These are phyloP conservation scores for Icerya purchasi DNA, from an alignment of 2,888 invertebrate species.

Conservation along the genomic window DNA sequence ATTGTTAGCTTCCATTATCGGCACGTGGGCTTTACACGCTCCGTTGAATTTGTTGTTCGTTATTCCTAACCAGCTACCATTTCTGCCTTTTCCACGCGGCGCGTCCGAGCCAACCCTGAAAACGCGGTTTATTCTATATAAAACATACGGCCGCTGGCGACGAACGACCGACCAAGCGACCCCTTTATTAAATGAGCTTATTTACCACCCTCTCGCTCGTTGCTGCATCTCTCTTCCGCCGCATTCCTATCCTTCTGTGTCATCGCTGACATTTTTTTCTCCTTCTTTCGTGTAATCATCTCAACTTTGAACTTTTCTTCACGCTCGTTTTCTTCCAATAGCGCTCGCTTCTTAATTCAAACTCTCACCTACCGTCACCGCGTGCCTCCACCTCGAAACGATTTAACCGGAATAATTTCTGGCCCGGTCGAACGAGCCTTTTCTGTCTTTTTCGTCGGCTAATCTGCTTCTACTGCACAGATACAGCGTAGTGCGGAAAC, in stretches of 20 bases:
- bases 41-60: slow-evolving; percentile 11
- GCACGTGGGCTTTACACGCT: slow-evolving; percentile 16
- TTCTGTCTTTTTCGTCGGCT: too few species aligned
- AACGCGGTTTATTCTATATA: too few species aligned
- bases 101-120: too few species aligned
- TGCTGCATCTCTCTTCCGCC: too few species aligned
- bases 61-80: too few species aligned
- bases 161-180: neutral
- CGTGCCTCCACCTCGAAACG: neutral
- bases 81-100: too few species aligned
- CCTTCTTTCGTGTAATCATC: neutral
- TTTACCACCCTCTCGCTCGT: too few species aligned
- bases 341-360: neutral
- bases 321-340: neutral
- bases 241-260: too few species aligned
- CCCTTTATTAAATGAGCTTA: neutral
- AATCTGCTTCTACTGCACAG: too few species aligned
- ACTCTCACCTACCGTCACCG: neutral
- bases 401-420: neutral
- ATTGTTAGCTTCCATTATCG: slow-evolving; percentile 16
- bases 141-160: too few species aligned
- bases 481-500: too few species aligned
- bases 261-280: too few species aligned
- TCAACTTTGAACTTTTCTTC: neutral
- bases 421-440: neutral